Evolutionary conservation across 2,888 invertebrate species (phyloP).

Genomic region (Lucinisca nassula): DNA sequence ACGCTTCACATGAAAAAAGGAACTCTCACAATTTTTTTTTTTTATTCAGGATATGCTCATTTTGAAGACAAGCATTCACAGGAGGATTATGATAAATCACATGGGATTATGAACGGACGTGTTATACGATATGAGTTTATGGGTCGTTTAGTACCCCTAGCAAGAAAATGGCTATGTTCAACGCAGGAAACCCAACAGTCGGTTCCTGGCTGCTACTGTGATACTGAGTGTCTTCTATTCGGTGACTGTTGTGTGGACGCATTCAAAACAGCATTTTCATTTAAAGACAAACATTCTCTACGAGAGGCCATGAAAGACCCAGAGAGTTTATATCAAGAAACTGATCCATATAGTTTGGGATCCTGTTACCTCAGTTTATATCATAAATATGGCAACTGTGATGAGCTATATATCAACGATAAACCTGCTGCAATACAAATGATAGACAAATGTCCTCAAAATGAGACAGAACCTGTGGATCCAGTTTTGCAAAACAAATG

Average conservation of each 20-base stretch:
- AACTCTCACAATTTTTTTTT: no score
- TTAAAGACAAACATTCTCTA: background rate
- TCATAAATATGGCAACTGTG: background rate
- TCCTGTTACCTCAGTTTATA: background rate
- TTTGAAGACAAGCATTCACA: no score
- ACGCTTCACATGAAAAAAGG: no score
- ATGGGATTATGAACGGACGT: background rate
- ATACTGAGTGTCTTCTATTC: background rate
- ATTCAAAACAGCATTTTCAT: background rate
- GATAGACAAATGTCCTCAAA: constrained; percentile 8
- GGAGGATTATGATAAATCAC: no score
- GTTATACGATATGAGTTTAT: background rate
- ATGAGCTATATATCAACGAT: background rate
- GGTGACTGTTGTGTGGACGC: constrained; percentile 11
- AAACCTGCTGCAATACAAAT: background rate
- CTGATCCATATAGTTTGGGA: background rate
- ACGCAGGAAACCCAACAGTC: no score
- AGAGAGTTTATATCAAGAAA: background rate
- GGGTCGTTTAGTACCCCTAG: background rate
- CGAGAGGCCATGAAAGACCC: background rate
- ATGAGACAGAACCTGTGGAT: background rate
- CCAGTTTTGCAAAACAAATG: background rate
- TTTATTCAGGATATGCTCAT: no score
- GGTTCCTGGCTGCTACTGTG: background rate
- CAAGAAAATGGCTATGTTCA: background rate